These are phyloP conservation scores for Hirundo rustica DNA, from an alignment of 2,797 vertebrate species.

Conservation along the genomic window DNA sequence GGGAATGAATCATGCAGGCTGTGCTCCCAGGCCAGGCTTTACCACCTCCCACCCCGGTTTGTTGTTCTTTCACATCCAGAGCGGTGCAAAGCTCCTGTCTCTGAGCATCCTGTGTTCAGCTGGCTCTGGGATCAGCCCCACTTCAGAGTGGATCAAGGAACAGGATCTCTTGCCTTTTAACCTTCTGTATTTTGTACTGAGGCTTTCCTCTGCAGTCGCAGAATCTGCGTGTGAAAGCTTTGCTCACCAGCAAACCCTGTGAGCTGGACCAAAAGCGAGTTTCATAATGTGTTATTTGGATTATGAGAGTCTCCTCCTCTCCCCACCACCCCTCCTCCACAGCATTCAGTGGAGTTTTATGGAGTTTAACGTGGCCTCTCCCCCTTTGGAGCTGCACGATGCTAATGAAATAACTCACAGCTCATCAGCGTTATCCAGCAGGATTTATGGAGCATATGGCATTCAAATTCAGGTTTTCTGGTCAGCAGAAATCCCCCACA, in stretches of 20 bases:
- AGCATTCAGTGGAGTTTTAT: not conserved
- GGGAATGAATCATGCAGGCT: not conserved
- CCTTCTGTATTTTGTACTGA: not conserved
- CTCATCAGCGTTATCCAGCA: not conserved
- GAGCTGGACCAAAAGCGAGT: not conserved
- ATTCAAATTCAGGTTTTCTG: not conserved
- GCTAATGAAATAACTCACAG: slow-evolving; percentile 43
- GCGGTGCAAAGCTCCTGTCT: not conserved
- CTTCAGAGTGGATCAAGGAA: not conserved
- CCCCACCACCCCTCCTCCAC: not conserved
- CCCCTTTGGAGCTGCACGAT: slow-evolving; percentile 2
- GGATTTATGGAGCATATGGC: not conserved
- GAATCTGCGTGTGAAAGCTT: not conserved
- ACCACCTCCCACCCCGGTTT: not conserved
- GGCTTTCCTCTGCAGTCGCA: not conserved
- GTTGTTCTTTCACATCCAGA: not conserved
- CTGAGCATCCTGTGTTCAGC: not conserved
- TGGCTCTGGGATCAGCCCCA: not conserved
- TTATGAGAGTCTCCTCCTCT: not conserved
- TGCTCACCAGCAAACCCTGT: not conserved
- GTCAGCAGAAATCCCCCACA: not conserved
- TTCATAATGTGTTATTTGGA: not conserved
- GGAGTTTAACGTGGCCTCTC: not conserved
- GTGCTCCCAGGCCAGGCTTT: not conserved
- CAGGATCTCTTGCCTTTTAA: not conserved